Conservation (phyloP, 2,797 vertebrate species). For the Peromyscus melanophrys region DNA sequence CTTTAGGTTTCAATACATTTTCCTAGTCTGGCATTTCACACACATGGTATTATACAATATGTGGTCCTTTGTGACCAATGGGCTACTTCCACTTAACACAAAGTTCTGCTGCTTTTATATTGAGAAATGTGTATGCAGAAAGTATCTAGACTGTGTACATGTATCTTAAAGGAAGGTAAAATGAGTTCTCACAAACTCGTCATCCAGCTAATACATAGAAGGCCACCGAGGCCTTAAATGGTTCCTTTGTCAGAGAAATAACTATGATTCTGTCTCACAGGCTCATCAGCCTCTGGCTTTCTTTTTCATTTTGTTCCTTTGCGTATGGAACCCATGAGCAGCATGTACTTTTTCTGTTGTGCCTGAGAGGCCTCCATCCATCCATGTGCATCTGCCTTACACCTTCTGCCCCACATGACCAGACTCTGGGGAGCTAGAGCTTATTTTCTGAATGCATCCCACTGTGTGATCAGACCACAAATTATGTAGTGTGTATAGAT, state of each 20-base stretch:
- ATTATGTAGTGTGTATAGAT: constrained; percentile 52
- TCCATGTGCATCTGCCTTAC: neutral
- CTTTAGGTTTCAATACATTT: neutral
- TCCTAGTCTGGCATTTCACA: neutral
- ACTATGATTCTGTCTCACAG: neutral
- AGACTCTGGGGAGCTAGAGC: neutral
- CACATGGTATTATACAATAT: neutral
- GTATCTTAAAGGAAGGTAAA: neutral
- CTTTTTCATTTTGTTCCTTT: neutral
- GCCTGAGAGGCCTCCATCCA: neutral
- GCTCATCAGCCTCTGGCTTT: neutral
- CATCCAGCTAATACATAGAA: neutral
- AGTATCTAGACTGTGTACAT: neutral
- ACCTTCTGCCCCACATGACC: neutral
- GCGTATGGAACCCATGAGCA: neutral
- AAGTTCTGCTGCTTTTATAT: constrained; percentile 4
- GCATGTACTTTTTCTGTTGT: neutral
- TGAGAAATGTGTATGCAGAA: constrained; percentile 3
- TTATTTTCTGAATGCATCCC: constrained; percentile 9
- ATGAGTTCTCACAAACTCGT: neutral
- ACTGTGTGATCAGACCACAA: constrained; percentile 28
- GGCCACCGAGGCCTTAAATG: neutral
- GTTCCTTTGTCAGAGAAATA: neutral
- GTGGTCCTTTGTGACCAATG: neutral
- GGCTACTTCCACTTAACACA: neutral